phyloP scores from a whole-genome alignment of 1,140 invertebrate species.

The Epicauta chinensis region DNA sequence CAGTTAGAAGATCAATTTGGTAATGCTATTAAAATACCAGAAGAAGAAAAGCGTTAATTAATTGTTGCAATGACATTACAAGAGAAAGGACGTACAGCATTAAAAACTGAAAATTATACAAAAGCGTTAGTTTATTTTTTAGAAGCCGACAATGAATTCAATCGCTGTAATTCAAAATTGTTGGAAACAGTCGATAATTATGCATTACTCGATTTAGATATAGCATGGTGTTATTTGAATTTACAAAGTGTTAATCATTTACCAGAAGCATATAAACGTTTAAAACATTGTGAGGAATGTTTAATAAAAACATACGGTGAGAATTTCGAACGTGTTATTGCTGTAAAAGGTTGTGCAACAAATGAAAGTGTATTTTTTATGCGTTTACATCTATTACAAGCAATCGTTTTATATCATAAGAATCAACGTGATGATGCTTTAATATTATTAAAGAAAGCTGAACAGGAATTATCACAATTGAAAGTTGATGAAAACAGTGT shows the following conservation, averaged over 20 bases:
- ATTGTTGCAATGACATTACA: constrained; percentile 68
- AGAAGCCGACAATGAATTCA: constrained; percentile 69
- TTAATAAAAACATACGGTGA: constrained; percentile 64
- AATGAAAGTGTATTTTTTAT: constrained; percentile 67
- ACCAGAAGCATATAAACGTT: constrained; percentile 61
- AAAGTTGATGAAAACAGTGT: constrained; percentile 56
- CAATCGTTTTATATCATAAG: constrained; percentile 68
- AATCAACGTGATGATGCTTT: constrained; percentile 56
- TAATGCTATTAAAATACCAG: constrained; percentile 59
- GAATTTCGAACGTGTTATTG: constrained; percentile 60
- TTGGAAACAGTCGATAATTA: constrained; percentile 71
- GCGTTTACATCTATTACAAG: constrained; percentile 70
- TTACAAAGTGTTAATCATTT: constrained; percentile 62
- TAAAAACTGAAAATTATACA: constrained; percentile 59
- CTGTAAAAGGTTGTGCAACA: constrained; percentile 53
- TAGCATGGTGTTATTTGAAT: constrained; percentile 78
- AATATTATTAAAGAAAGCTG: constrained; percentile 51
- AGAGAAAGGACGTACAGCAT: constrained; percentile 63
- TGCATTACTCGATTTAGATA: constrained; percentile 72
- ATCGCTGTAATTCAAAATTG: constrained; percentile 59
- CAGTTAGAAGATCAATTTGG: constrained; percentile 75
- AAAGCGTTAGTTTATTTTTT: constrained; percentile 64
- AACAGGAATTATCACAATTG: constrained; percentile 52
- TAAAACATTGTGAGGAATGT: constrained; percentile 57
- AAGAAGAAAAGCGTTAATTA: constrained; percentile 57